Evolutionary conservation across 2,797 vertebrate genomes (phyloP), one percentile per base, ranked within the genome.

Genomic region (Meda fulgida): DNA sequence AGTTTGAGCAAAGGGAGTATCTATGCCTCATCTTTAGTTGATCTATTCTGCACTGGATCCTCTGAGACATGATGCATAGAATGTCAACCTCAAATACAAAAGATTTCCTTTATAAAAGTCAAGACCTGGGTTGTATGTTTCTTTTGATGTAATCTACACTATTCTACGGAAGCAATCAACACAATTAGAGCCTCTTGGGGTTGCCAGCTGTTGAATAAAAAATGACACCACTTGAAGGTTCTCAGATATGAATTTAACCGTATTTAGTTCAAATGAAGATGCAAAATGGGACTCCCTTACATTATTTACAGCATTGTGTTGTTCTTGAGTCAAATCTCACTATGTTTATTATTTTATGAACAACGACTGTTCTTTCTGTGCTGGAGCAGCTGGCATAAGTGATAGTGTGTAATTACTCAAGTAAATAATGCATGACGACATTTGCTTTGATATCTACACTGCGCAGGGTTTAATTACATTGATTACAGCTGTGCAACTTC

Each of bases 1-100:
- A 72, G 81, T 75, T 88, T 89, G 65, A 83, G 76, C 83, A 91
- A 80, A 77, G 77, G 58, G 77, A 89, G 84, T 87, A 90, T 88
- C 80, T 40, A 67, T 82, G 83, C 48, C 60, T 85, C 46, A 81
- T 78, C 66, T 81, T 71, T 10, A 60, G 55, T 53, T 76, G 63
- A 81, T 81, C 58, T 72, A 76, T 77, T 81, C 53, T 48, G 60
- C 58, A 72, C 40, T 34, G 58, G 34, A 29, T 80, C 78, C 67
- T 65, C n/a, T 19, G 78, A 85, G 72, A 84, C 80, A 11, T 71
- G 71, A 80, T 58, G 77, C 38, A 46, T 58, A 43, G 29, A 29
- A 53, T 72, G 48, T 65, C 40, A 70, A 40, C 31, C 63, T 60
- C 63, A 51, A 63, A 84, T 70, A 63, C 63, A 81, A 70, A 80